phyloP scores from a whole-genome alignment of 1,140 invertebrate species.

The Pseudomyrmex pallidus region DNA sequence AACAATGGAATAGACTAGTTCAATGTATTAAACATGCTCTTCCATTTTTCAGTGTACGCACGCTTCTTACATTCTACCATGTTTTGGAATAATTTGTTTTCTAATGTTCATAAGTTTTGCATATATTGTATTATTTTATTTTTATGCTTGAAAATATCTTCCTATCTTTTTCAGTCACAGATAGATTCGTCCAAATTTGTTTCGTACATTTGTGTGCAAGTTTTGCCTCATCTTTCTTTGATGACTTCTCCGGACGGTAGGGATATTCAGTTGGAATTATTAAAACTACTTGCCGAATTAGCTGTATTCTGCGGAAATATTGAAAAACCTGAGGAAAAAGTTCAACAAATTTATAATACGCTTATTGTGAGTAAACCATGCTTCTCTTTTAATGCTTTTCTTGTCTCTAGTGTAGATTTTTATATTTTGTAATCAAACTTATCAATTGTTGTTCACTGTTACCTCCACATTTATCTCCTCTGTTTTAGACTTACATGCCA shows the following conservation, averaged over 20 bases:
- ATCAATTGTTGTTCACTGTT: background rate
- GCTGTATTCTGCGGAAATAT: slow-evolving; percentile 90
- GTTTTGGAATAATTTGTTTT: background rate
- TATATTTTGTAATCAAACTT: background rate
- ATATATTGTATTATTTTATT: slow-evolving; percentile 12
- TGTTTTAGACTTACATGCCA: slow-evolving; percentile 90
- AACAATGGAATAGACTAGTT: slow-evolving; percentile 91
- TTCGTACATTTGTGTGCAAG: slow-evolving; percentile 93
- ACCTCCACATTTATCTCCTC: slow-evolving; percentile 47
- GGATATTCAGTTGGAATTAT: slow-evolving; percentile 91
- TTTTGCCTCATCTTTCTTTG: slow-evolving; percentile 88
- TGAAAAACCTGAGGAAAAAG: slow-evolving; percentile 90
- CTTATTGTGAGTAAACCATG: slow-evolving; percentile 89
- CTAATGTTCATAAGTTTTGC: background rate
- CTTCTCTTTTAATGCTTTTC: slow-evolving; percentile 45
- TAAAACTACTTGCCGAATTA: slow-evolving; percentile 96
- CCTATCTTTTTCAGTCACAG: slow-evolving; percentile 89
- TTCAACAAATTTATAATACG: slow-evolving; percentile 91
- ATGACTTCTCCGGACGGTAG: slow-evolving; percentile 87
- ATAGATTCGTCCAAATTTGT: slow-evolving; percentile 95
- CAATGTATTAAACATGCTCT: slow-evolving; percentile 94
- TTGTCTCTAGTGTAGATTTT: background rate
- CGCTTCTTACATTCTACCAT: background rate
- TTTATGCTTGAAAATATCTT: slow-evolving; percentile 7
- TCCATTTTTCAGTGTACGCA: slow-evolving; percentile 93